A percentile compares a stretch with the other conserved stretches of the same genome.
Conservation (phyloP, 2,113 vertebrate species). For the Bujurquina vittata region DNA sequence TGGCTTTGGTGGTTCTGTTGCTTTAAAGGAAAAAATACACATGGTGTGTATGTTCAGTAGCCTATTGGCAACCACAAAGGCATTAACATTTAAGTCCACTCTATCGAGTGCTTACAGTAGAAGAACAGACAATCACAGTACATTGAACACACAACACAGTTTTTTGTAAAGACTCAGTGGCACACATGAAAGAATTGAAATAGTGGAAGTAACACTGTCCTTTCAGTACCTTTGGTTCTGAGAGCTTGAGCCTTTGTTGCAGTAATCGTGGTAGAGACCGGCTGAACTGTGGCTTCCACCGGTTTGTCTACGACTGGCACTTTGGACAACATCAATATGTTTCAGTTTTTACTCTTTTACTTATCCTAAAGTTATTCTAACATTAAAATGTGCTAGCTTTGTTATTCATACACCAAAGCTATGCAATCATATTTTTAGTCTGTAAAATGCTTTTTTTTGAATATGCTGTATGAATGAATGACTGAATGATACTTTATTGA, state of each 20-base stretch:
- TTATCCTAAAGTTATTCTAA: not conserved
- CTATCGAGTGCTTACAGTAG: slow-evolving; percentile 47
- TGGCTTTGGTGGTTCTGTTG: slow-evolving; percentile 25
- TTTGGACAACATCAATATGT: slow-evolving; percentile 31
- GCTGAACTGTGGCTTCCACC: slow-evolving; percentile 18
- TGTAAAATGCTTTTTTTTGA: not conserved
- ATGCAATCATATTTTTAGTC: no score
- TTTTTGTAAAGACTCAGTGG: not conserved
- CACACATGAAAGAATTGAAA: slow-evolving; percentile 14
- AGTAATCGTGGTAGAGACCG: not conserved
- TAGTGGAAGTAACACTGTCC: not conserved
- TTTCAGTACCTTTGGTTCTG: slow-evolving; percentile 24
- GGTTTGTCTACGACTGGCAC: slow-evolving; percentile 17
- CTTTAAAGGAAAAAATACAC: slow-evolving; percentile 52
- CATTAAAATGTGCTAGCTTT: not conserved
- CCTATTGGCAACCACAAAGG: not conserved
- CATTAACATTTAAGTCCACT: slow-evolving; percentile 22
- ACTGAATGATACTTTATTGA: no score
- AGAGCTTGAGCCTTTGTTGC: slow-evolving; percentile 22
- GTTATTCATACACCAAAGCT: not conserved
- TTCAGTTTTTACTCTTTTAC: not conserved
- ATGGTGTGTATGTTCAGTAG: not conserved
- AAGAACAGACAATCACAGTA: not conserved
- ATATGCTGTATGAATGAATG: not conserved
- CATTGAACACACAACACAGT: not conserved